These are phyloP conservation scores for Lithophane leautieri DNA, from an alignment of 2,888 invertebrate species.

Conservation along the genomic window DNA sequence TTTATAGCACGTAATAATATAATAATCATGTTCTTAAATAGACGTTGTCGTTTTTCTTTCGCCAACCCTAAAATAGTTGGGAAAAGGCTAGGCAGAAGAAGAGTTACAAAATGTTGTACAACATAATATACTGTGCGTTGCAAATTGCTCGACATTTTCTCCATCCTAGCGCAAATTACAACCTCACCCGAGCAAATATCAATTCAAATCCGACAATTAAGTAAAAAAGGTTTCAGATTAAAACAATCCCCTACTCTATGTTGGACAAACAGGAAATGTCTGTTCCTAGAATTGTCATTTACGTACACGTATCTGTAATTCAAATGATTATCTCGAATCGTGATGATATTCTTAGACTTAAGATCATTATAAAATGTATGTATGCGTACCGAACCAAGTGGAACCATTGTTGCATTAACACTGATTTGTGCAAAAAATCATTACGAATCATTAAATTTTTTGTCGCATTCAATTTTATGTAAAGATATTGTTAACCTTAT, in stretches of 20 bases:
- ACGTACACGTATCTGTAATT: slow-evolving; percentile 51
- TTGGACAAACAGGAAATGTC: slow-evolving; percentile 47
- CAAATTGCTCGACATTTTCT: neutral
- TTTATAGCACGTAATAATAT: neutral
- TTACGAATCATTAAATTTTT: slow-evolving; percentile 1
- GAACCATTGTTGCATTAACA: slow-evolving; percentile 41
- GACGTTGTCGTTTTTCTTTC: no score
- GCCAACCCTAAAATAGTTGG: no score
- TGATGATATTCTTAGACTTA: slow-evolving; percentile 32
- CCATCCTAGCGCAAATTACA: neutral
- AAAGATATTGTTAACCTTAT: neutral
- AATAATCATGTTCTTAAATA: neutral
- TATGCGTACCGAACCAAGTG: slow-evolving; percentile 17
- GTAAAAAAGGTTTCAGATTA: slow-evolving; percentile 28
- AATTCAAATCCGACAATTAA: slow-evolving; percentile 15
- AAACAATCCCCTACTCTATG: slow-evolving; percentile 15
- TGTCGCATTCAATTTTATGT: neutral
- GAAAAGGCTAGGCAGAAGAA: no score
- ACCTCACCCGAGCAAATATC: slow-evolving; percentile 23
- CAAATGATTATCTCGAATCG: slow-evolving; percentile 59
- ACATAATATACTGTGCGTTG: neutral
- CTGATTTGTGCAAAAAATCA: slow-evolving; percentile 27
- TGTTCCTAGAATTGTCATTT: slow-evolving; percentile 40
- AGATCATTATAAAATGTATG: slow-evolving; percentile 30
- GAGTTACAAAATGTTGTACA: neutral